Base-by-base conservation (phyloP, 2,797 vertebrate species). In the Acanthiza pusilla region DNA sequence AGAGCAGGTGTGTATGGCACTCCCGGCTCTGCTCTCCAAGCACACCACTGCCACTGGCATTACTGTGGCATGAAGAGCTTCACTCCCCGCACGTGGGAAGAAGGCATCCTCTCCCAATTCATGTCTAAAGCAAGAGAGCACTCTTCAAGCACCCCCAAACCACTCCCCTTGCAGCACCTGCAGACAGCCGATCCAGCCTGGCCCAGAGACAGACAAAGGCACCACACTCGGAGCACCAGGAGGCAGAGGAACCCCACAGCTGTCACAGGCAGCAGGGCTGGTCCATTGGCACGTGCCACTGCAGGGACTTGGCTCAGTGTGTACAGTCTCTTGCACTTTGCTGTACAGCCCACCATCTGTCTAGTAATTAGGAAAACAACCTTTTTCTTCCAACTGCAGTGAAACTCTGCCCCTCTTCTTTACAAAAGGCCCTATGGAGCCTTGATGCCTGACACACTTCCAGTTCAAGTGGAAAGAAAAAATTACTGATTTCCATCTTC, bases 21-120 rank as follows among this genome's bases (percentile, higher is more conserved):
- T 0, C 54, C 38, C 3, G 0, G 42, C 54, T 53, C 63, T 26
- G 45, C 50, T 45, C 25, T 73, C 60, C 27, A 38, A 5, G 14
- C 3, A 18, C 40, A 10, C 42, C 43, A 3, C 40, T 29, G 18
- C 26, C 4, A 4, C 42, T 8, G n/a, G 40, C 30, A 13, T 5
- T 54, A 22, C 2, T 4, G 3, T 8, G 38, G 23, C 4, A 4
- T 0, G 6, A 74, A 43, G 38, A 65, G 32, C 57, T 26, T 6
- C 0, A 1, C 21, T 40, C 26, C 16, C 3, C 2, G 1, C 4
- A 0, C 0, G 0, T 1, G 26, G 55, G 42, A 58, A 78, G 32
- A 26, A 36, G 7, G 5, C 21, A 48, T 51, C 40, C 30, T 53
- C 40, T 70, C 51, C 51, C n/a, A 29, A 0, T 9, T 60, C 32